Base-by-base conservation (phyloP, 2,888 invertebrate species). In the Tromatobia lineatoria region DNA sequence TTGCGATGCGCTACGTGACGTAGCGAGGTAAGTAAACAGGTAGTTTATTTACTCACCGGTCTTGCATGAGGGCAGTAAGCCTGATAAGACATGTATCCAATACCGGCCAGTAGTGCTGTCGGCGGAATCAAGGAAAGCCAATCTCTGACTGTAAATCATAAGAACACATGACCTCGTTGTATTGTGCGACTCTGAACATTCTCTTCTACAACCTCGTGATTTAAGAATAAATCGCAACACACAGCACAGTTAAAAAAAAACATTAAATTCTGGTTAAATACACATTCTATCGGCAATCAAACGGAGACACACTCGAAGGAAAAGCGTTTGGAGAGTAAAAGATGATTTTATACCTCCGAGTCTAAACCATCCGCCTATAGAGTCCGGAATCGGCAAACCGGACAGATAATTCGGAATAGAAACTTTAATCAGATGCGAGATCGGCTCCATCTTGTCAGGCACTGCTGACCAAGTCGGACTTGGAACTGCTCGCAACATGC, bases 91-190 rank as follows among this genome's bases (percentile, higher is more conserved):
- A 97, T 96, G 92, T 98, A 98, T 2, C 97, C 96, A 66, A 98
- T 91, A 13, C 98, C 97, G 57, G 97, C 97, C 67, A 97, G 94
- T 38, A 96, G 95, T 2, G 97, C 96, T 38, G 97, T 96, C 75
- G 98, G 97, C 52, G 98, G 98, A 74, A 98, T 94, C 59, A 98
- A 94, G 15, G 96, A 94, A 18, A 97, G 88, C 97, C 98, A 98
- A 91, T 99, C 98, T 92, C 94, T 96, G 81, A 97, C 98, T 98
- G 94, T 86, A 96, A 96, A 87, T 88, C 88, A 87, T 76, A 83
- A 80, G 25, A 69, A 50, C 38, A 64, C 34, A 64, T n/a, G 20
- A 61, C 38, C 18, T 13, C 10, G 23, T 47, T 0, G 38, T 64
- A 38, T 18, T 38, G 20, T 11, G 10, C 20, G 18, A 34, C 1